Evolutionary conservation across 2,797 vertebrate genomes (phyloP), one percentile per base, ranked within the genome.

Genomic region (Benthosema pterotum): DNA sequence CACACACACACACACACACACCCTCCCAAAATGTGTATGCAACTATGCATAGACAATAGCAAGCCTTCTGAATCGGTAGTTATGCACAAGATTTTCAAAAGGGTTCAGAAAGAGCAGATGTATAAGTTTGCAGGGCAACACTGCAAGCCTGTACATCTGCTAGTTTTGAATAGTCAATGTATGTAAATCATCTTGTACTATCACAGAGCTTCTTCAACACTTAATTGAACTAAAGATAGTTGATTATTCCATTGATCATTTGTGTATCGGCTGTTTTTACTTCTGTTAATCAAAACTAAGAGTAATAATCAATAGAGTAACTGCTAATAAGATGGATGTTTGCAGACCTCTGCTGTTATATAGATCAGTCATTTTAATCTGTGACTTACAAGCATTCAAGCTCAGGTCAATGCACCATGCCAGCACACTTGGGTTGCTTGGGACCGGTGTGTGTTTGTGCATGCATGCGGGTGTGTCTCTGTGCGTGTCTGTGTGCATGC

Each of bases 381-480:
- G 54, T 52, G 52, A 46, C 55, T n/a, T 11, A 6, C 14, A 25
- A 63, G 38, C 52, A 14, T 48, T 16, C 52, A 17, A 25, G 42
- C 47, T 47, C 6, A 45, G 8, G 15, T 5, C n/a, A 14, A 13
- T 47, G n/a, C 13, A 47, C 18, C 12, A 12, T 65, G 53, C 22
- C 51, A 54, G 53, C 12, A 38, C 25, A 38, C 28, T 32, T 15
- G 13, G n/a, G 18, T 17, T 12, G 12, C n/a, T n/a, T n/a, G n/a
- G n/a, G n/a, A n/a, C n/a, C n/a, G n/a, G 14, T 43, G 43, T 60
- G 43, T 57, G 45, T 51, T 25, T 38, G 59, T 52, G 42, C 25
- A 38, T 57, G 48, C 52, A 46, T 57, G 46, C 56, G 42, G 51
- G 46, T 63, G 59, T 66, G 43, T 65, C 54, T 63, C 52, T 53